phyloP scores from a whole-genome alignment of 2,797 vertebrate genomes.

The Eospalax fontanierii region DNA sequence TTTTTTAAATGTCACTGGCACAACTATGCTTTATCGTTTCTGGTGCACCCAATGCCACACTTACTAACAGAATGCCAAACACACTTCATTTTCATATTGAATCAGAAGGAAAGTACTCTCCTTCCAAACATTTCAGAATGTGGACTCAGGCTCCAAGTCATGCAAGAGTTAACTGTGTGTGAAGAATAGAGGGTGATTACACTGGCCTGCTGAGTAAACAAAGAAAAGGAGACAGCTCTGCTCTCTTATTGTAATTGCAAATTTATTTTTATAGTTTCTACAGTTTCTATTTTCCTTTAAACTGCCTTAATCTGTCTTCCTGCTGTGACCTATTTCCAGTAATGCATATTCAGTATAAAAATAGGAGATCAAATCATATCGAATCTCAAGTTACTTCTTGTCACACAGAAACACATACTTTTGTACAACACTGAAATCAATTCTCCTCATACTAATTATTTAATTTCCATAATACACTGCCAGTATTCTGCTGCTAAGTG shows the following conservation, averaged over 20 bases:
- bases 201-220: conserved; percentile 77
- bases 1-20: conserved; percentile 21
- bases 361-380: conserved; percentile 86
- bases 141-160: neutral
- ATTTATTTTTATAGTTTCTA: conserved; percentile 86
- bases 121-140: neutral
- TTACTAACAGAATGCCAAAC: conserved; percentile 46
- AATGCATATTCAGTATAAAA: conserved; percentile 87
- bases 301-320: conserved; percentile 87
- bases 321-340: conserved; percentile 87
- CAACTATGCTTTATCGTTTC: conserved; percentile 21
- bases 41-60: neutral
- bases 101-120: neutral
- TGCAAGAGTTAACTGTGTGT: conserved; percentile 73
- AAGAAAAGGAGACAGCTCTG: conserved; percentile 76
- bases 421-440: conserved; percentile 82
- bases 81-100: conserved; percentile 5
- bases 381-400: conserved; percentile 81
- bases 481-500: conserved; percentile 70
- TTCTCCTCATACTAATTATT: conserved; percentile 83
- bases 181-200: conserved; percentile 58
- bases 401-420: conserved; percentile 75
- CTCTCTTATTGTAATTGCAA: conserved; percentile 86
- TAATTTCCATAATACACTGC: conserved; percentile 83
- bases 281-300: conserved; percentile 86